phyloP scores from a whole-genome alignment of 2,113 vertebrate species.

The Catharus minimus region DNA sequence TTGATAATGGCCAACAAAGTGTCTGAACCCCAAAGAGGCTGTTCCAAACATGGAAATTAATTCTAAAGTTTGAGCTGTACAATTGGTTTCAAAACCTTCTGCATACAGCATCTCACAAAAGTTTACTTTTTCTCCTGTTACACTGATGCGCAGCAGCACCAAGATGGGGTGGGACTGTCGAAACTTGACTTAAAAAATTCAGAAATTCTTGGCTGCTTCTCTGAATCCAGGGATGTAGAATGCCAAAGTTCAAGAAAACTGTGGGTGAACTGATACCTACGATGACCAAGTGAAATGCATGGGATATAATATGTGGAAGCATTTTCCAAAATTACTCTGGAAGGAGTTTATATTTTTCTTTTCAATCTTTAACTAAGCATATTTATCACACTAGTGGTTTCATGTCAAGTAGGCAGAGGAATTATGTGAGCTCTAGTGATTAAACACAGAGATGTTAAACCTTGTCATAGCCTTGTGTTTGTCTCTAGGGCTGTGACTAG shows the following conservation, averaged over 20 bases:
- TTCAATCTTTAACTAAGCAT: slow-evolving; percentile 11
- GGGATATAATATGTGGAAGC: neutral
- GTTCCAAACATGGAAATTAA: neutral
- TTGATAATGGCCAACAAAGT: neutral
- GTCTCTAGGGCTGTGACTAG: slow-evolving; percentile 45
- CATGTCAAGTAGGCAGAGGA: slow-evolving; percentile 19
- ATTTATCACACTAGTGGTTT: slow-evolving; percentile 25
- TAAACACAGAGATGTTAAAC: slow-evolving; percentile 57
- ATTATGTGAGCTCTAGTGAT: slow-evolving; percentile 51
- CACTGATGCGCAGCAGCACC: neutral
- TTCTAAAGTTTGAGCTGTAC: neutral
- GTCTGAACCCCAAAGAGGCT: neutral
- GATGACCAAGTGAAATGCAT: neutral
- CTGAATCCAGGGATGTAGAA: neutral
- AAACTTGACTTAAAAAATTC: neutral
- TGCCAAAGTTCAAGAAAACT: neutral
- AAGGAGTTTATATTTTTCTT: neutral
- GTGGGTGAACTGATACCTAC: neutral
- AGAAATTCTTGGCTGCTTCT: neutral
- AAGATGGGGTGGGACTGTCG: neutral
- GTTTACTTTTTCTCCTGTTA: neutral
- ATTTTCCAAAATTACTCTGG: neutral
- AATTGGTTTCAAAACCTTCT: neutral
- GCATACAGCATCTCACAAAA: neutral
- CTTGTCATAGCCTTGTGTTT: slow-evolving; percentile 51